Evolutionary conservation across 2,113 vertebrate genomes (phyloP).

Genomic region (Anarrhichthys ocellatus): DNA sequence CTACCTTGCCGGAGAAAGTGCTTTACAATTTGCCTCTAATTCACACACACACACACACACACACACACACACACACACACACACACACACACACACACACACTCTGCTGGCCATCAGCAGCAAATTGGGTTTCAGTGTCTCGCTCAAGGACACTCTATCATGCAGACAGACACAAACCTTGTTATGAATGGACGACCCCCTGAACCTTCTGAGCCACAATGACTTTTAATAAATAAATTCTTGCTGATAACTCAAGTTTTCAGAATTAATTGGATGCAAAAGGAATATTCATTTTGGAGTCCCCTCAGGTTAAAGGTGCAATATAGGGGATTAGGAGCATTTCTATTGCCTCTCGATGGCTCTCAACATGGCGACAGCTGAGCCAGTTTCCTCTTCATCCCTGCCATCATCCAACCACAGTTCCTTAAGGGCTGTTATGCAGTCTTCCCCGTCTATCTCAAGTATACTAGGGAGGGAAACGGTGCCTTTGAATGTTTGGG

Average conservation of each 20-base stretch:
- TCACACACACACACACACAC: neutral
- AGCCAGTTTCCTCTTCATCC: no score
- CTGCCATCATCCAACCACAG: no score
- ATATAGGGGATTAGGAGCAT: no score
- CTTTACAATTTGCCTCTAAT: neutral
- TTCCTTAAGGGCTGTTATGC: no score
- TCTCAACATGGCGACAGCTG: no score
- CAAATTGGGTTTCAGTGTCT: neutral
- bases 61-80: neutral
- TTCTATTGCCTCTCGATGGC: no score
- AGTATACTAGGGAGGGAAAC: no score
- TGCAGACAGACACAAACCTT: neutral
- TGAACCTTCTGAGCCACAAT: neutral
- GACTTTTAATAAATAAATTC: neutral
- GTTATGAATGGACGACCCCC: no score
- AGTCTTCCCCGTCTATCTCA: no score
- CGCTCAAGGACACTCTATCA: neutral
- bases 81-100: neutral
- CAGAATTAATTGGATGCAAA: neutral
- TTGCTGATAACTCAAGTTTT: neutral
- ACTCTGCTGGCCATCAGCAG: neutral
- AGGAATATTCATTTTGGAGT: neutral
- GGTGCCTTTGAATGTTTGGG: no score
- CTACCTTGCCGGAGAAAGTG: neutral
- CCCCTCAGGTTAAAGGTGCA: neutral